phyloP scores from a whole-genome alignment of 2,888 invertebrate genomes.

The Drosophila lutescens region DNA sequence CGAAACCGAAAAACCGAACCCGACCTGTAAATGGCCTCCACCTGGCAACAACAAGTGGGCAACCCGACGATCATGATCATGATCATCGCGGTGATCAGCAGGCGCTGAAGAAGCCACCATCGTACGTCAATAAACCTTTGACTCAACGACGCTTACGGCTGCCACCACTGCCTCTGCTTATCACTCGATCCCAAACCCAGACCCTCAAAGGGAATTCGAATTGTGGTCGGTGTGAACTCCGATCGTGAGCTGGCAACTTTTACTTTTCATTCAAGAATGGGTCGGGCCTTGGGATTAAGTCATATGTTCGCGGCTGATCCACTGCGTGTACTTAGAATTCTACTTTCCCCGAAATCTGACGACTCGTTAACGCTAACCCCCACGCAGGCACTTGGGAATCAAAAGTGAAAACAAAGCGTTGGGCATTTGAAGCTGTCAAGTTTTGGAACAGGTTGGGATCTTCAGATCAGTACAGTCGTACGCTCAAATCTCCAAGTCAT shows the following conservation, averaged over 20 bases:
- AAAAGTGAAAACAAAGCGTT: constrained; percentile 61
- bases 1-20: constrained; percentile 38
- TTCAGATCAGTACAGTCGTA: constrained; percentile 17
- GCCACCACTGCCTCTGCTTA: constrained; percentile 43
- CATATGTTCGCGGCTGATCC: constrained; percentile 38
- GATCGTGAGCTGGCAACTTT: constrained; percentile 67
- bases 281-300: constrained; percentile 56
- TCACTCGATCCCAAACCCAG: constrained; percentile 53
- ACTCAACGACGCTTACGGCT: constrained; percentile 62
- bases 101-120: constrained; percentile 35
- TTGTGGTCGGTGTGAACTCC: constrained; percentile 39
- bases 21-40: constrained; percentile 35
- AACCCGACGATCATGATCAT: constrained; percentile 53
- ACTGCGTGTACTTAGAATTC: constrained; percentile 61
- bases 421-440: constrained; percentile 18
- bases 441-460: constrained; percentile 9
- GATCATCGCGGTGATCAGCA: constrained; percentile 21
- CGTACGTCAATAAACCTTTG: constrained; percentile 75
- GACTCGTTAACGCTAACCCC: constrained; percentile 36
- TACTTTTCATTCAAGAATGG: constrained; percentile 73
- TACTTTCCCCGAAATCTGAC: constrained; percentile 44
- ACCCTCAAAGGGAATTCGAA: constrained; percentile 14
- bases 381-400: constrained; percentile 41
- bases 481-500: constrained; percentile 10
- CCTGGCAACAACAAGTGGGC: constrained; percentile 64